phyloP scores from a whole-genome alignment of 2,113 vertebrate genomes.

The Motacilla alba region DNA sequence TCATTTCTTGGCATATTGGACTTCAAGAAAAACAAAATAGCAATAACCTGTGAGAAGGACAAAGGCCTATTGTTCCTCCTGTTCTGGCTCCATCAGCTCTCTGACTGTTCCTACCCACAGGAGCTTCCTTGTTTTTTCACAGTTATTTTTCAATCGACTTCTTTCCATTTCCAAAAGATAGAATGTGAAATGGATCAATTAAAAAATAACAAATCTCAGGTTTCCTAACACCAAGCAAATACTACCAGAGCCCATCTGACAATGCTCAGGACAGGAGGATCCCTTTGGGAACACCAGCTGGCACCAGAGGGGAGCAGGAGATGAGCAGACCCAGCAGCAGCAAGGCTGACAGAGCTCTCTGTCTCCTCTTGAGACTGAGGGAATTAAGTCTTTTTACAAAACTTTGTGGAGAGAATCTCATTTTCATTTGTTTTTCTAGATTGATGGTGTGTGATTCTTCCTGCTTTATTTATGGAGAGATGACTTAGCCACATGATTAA shows the following conservation, averaged over 20 bases:
- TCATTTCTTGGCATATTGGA: neutral
- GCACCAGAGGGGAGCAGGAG: neutral
- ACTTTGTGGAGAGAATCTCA: neutral
- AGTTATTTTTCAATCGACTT: neutral
- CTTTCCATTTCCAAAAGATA: neutral
- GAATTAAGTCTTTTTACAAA: neutral
- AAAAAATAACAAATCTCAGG: neutral
- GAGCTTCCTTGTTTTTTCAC: conserved; percentile 28
- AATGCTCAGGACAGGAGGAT: neutral
- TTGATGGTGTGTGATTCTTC: neutral
- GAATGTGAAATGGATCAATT: neutral
- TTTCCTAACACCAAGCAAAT: neutral
- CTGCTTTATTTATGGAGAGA: conserved; percentile 19
- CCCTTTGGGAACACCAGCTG: neutral
- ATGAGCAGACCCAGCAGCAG: neutral
- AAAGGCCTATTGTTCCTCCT: neutral
- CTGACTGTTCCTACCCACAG: neutral
- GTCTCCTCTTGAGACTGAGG: neutral
- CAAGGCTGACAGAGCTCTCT: neutral
- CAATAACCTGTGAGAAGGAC: neutral
- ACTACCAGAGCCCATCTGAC: neutral
- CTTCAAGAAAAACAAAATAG: neutral
- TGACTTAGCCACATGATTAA: conserved; percentile 17
- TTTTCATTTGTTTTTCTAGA: conserved; percentile 9
- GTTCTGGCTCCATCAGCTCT: neutral